Percentiles rank a stretch among this genome's conserved stretches.
phyloP scores from a whole-genome alignment of 2,797 vertebrate genomes.

The Cirrhinus molitorella region DNA sequence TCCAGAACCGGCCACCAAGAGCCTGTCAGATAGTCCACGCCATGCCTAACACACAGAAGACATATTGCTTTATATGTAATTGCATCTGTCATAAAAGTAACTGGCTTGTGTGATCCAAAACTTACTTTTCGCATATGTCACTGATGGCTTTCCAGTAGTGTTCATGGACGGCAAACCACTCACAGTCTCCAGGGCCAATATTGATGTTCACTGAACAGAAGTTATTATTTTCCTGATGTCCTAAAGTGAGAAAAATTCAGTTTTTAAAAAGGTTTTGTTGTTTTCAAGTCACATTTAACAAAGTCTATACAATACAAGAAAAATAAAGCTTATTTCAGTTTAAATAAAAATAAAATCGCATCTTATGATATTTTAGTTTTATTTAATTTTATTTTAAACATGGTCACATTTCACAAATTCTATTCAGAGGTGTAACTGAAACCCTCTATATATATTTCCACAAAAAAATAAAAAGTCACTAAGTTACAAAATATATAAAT shows the following conservation, averaged over 20 bases:
- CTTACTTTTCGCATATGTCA: conserved; percentile 83
- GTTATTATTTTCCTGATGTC: conserved; percentile 89
- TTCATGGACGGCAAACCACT: conserved; percentile 88
- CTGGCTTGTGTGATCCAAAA: not conserved
- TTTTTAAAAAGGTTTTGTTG: no score
- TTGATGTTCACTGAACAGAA: conserved; percentile 89
- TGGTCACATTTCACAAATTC: not conserved
- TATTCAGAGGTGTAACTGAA: no score
- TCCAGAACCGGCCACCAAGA: conserved; percentile 89
- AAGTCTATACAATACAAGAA: not conserved
- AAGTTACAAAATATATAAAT: no score
- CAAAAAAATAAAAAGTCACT: no score
- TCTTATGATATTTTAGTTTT: not conserved
- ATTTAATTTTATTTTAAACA: not conserved
- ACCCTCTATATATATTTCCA: no score
- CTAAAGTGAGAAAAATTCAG: conserved; percentile 65
- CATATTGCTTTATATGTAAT: not conserved
- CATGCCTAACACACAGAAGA: conserved; percentile 78
- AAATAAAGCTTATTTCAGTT: not conserved
- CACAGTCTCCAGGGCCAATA: conserved; percentile 86
- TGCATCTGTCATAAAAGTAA: not conserved
- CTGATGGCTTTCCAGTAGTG: conserved; percentile 86
- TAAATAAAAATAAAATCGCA: not conserved
- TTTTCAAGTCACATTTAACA: not conserved
- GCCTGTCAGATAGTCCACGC: conserved; percentile 90